A percentile compares a stretch with the other conserved stretches of the same genome.
Evolutionary conservation across 1,140 invertebrate species (phyloP).

Genomic region (Agraylea sexmaculata): DNA sequence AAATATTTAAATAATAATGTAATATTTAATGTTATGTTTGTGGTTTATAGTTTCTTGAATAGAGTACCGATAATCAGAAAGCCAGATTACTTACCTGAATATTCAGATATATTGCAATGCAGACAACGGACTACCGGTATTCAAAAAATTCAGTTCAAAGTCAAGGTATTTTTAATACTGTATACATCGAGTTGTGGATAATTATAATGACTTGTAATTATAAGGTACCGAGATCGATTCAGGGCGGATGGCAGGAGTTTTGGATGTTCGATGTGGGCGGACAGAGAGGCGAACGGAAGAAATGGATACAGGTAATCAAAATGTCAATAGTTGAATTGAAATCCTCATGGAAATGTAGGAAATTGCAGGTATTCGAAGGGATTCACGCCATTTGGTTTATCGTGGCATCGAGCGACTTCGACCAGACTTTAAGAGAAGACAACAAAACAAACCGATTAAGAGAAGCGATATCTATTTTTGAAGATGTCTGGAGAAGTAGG

Average conservation of each 20-base stretch:
- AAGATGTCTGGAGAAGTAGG: conserved; percentile 68
- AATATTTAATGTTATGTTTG: conserved; percentile 7
- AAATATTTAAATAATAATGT: conserved; percentile 7
- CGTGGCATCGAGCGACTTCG: conserved; percentile 65
- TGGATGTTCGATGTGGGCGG: conserved; percentile 74
- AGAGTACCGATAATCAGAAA: conserved; percentile 46
- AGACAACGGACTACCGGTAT: conserved; percentile 57
- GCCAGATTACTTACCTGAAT: conserved; percentile 49
- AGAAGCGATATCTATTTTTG: conserved; percentile 59
- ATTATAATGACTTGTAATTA: conserved; percentile 7
- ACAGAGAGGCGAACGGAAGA: conserved; percentile 68
- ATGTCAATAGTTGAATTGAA: not conserved
- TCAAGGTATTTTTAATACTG: conserved; percentile 34
- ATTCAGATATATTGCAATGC: conserved; percentile 59
- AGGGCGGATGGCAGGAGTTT: conserved; percentile 53
- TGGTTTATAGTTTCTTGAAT: conserved; percentile 50
- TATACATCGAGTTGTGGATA: not conserved
- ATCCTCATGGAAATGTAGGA: not conserved
- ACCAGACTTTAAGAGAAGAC: conserved; percentile 64
- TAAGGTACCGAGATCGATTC: conserved; percentile 49
- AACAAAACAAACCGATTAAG: conserved; percentile 52
- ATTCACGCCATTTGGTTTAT: conserved; percentile 70
- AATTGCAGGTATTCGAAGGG: conserved; percentile 61
- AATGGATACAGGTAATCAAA: conserved; percentile 61
- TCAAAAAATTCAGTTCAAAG: conserved; percentile 60